Evolutionary conservation across 2,888 invertebrate genomes (phyloP), one percentile per base, ranked within the genome.

Genomic region (Pelosia muscerda): DNA sequence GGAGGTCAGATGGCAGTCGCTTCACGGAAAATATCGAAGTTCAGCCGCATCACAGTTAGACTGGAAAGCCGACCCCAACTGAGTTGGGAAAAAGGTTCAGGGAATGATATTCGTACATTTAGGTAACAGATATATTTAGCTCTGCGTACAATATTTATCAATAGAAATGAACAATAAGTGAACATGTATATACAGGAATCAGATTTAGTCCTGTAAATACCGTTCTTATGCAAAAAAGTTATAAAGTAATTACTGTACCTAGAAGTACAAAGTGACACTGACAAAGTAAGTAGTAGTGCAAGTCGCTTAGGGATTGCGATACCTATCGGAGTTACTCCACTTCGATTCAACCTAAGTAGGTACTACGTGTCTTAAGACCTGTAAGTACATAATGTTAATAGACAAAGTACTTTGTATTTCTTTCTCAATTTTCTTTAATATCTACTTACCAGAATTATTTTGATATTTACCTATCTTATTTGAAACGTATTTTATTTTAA

Each of bases 221-320:
- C 1, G n/a, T n/a, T 42, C 42, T 19, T n/a, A 49, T 8, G n/a
- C 6, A n/a, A 6, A 42, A 42, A 42, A 42, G 5, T 13, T 34
- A 42, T 42, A 19, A 49, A 49, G 8, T n/a, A n/a, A 19, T 8
- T 49, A 19, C 38, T 13, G 8, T 54, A 22, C 28, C 11, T 6
- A 55, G 13, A 31, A 19, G 42, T 23, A 54, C n/a, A 54, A 31
- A 62, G 23, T 63, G 57, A 57, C n/a, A 26, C 4, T n/a, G 55
- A 74, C 60, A 66, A 63, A 42, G 62, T 22, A 22, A 42, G 64
- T 22, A 19, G 28, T 31, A 49, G 5, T 55, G 63, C 53, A 60
- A 25, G 58, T 22, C 65, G 66, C 49, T 54, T 23, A 28, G 53
- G 74, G 72, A 72, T 72, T 74, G 64, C 65, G 57, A 69, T 63